Base-by-base conservation (phyloP, 2,888 invertebrate species). In the Parnassius smintheus region DNA sequence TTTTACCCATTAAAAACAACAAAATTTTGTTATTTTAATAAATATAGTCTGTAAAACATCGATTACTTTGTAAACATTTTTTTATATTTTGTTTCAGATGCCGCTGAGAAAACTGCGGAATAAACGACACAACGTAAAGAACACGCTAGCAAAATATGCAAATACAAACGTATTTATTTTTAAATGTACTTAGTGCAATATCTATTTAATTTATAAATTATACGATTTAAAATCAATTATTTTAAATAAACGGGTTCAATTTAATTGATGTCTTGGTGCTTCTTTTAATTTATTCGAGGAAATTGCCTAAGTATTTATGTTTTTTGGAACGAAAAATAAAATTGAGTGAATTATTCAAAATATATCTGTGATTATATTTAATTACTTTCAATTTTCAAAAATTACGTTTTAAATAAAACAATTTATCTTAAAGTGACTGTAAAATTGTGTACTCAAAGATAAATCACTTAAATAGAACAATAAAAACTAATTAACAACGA, bases 171-270 rank as follows among this genome's bases (percentile, higher is more conserved):
- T 73, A 72, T 76, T 72, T 73, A 75, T 68, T 66, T 66, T 70
- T 62, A 69, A 68, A 71, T 68, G 77, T 82, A 82, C 77, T 65
- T 75, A 83, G 85, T 85, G 85, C 85, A 86, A 86, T 86, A 80
- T 68, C 73, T 75, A 72, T 68, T 69, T 69, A 72, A 72, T 69
- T 64, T 66, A 68, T 67, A 35, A 72, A 69, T 64, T 66, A 70
- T 74, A 60, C 67, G 67, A 69, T 72, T 76, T 72, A 65, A 66
- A 76, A 78, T 74, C 68, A 72, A 72, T 71, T 68, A 68, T 72
- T 68, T 60, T 13, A 64, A 66, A 66, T 35, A 74, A 75, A 75
- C 74, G 73, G 72, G 72, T 76, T 75, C 75, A 77, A 80, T 75
- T 68, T 69, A 72, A 77, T 73, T 73, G 71, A 70, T 63, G 57